A percentile compares a stretch with the other conserved stretches of the same genome.
Evolutionary conservation across 1,140 invertebrate genomes (phyloP).

Genomic region (Diabrotica virgifera): DNA sequence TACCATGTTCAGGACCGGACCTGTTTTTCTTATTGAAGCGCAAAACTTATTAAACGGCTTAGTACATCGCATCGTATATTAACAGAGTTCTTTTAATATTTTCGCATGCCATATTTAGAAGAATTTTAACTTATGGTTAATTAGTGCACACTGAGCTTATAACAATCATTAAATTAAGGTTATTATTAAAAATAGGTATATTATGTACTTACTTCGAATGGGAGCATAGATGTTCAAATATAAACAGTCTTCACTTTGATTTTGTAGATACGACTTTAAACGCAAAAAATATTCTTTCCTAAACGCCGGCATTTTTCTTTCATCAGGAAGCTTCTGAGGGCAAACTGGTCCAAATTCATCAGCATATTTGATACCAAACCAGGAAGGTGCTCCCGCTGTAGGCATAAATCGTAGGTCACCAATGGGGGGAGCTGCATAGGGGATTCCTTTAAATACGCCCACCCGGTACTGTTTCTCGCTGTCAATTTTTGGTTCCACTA

Average conservation of each 20-base stretch:
- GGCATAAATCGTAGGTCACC: slow-evolving; percentile 81
- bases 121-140: no score
- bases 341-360: slow-evolving; percentile 79
- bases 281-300: slow-evolving; percentile 66
- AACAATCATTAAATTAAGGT: no score
- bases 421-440: slow-evolving; percentile 87
- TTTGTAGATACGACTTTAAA: slow-evolving; percentile 65
- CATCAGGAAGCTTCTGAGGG: slow-evolving; percentile 70
- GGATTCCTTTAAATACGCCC: slow-evolving; percentile 72
- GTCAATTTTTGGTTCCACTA: slow-evolving; percentile 54
- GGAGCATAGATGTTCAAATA: slow-evolving; percentile 94
- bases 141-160: no score
- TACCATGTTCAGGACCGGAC: no score
- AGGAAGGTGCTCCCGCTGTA: slow-evolving; percentile 57
- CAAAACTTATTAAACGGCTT: no score
- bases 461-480: slow-evolving; percentile 54
- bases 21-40: no score
- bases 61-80: no score
- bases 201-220: slow-evolving; percentile 55
- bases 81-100: no score
- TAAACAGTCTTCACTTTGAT: slow-evolving; percentile 89
- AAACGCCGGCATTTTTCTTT: slow-evolving; percentile 60
- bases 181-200: background rate
- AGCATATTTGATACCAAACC: slow-evolving; percentile 49
- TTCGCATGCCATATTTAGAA: no score